These are phyloP conservation scores for Steinernema carpocapsae DNA, from an alignment of 2,888 invertebrate species.

Conservation along the genomic window DNA sequence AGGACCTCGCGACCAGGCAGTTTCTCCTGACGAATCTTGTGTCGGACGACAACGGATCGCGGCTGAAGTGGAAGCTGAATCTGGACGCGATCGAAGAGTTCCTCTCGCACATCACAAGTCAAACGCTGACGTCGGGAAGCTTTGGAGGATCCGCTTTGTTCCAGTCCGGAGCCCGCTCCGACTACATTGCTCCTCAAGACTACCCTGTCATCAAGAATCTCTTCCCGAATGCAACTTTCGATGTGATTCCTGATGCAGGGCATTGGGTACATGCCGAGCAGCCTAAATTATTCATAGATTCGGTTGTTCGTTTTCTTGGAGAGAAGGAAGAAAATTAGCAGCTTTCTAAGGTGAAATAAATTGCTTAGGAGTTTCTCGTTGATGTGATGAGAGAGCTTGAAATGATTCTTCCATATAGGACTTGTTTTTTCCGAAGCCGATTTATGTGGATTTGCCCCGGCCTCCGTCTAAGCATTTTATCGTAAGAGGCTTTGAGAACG, in stretches of 20 bases:
- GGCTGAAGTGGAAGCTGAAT: slow-evolving; percentile 79
- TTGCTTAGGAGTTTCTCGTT: too few relatives aligned
- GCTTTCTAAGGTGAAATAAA: not conserved
- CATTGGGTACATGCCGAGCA: slow-evolving; percentile 94
- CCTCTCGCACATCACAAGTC: slow-evolving; percentile 73
- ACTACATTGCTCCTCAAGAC: slow-evolving; percentile 75
- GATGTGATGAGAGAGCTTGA: too few relatives aligned
- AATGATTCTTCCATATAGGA: too few relatives aligned
- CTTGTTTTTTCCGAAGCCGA: not conserved
- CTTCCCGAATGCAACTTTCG: slow-evolving; percentile 79
- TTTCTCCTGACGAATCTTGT: slow-evolving; percentile 86
- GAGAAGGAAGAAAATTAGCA: too few relatives aligned
- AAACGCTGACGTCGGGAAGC: slow-evolving; percentile 38
- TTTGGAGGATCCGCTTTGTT: slow-evolving; percentile 81
- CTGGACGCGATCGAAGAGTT: slow-evolving; percentile 77
- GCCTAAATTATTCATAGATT: slow-evolving; percentile 79
- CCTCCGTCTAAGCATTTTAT: too few relatives aligned
- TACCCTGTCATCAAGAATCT: slow-evolving; percentile 75
- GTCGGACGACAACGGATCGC: slow-evolving; percentile 74
- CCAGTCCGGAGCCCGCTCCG: slow-evolving; percentile 82
- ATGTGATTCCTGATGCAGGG: slow-evolving; percentile 81
- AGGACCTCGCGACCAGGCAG: slow-evolving; percentile 76
- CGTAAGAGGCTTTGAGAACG: too few relatives aligned
- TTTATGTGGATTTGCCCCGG: too few relatives aligned
- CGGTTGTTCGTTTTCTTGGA: slow-evolving; percentile 75